Conservation (phyloP, 2,113 vertebrate species). For the Empidonax traillii region DNA sequence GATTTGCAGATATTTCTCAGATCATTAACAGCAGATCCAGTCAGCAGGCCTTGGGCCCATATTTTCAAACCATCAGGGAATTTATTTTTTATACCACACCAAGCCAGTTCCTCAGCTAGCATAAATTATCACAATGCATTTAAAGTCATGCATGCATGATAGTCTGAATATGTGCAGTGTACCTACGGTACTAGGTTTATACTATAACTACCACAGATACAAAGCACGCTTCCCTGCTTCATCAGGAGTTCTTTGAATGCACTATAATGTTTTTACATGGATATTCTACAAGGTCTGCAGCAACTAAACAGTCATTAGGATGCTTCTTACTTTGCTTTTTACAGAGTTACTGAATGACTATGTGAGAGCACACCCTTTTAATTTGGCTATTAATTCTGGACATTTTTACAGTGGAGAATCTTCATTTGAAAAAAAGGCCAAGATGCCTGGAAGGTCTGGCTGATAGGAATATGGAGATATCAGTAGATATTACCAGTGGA, state of each 20-base stretch:
- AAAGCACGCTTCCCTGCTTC: not conserved
- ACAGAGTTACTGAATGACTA: not conserved
- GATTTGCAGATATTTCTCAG: not conserved
- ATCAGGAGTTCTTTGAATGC: not conserved
- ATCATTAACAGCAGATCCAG: not conserved
- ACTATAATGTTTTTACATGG: not conserved
- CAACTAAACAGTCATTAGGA: not conserved
- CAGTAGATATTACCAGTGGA: not conserved
- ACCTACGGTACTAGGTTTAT: too few relatives aligned
- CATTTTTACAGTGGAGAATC: not conserved
- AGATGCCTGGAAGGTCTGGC: not conserved
- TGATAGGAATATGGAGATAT: not conserved
- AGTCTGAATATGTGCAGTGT: rapidly evolving
- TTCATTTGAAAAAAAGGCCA: not conserved
- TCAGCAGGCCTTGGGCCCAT: not conserved
- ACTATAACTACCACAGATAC: not conserved
- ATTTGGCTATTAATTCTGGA: not conserved
- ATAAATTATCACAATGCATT: not conserved
- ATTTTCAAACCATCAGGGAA: not conserved
- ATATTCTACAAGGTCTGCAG: not conserved
- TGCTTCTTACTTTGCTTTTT: not conserved
- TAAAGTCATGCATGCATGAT: not conserved
- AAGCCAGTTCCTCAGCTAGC: not conserved
- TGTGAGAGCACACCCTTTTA: not conserved
- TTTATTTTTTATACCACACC: not conserved